Percentiles rank a stretch among this genome's conserved stretches.
phyloP scores from a whole-genome alignment of 2,113 vertebrate genomes.

The Sinocyclocheilus grahami region DNA sequence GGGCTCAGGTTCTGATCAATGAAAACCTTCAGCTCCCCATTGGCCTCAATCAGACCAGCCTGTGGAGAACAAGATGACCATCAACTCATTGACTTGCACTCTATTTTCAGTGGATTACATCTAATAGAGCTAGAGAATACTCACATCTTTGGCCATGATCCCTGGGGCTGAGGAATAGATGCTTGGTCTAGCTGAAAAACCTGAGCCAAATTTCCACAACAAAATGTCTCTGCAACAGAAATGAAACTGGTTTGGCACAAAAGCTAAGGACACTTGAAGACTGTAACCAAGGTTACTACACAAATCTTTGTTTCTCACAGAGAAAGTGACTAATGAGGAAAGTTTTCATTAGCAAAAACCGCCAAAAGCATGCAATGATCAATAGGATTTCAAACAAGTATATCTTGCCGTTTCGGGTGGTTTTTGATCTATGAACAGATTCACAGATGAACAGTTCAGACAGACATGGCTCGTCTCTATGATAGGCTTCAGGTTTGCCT shows the following conservation, averaged over 20 bases:
- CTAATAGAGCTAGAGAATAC: slow-evolving; percentile 63
- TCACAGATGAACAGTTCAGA: not conserved
- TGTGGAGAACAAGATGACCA: slow-evolving; percentile 62
- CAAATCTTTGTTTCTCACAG: slow-evolving; percentile 3
- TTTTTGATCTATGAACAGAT: slow-evolving; percentile 1
- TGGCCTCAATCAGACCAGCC: slow-evolving; percentile 98
- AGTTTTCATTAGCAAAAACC: not conserved
- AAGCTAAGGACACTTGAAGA: not conserved
- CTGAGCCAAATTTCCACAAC: slow-evolving; percentile 60
- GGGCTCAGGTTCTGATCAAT: slow-evolving; percentile 99
- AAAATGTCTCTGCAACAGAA: slow-evolving; percentile 63
- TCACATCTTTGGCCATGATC: slow-evolving; percentile 99
- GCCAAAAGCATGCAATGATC: not conserved
- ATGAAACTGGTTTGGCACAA: slow-evolving; percentile 31
- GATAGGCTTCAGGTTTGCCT: slow-evolving; percentile 43
- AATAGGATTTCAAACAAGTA: not conserved
- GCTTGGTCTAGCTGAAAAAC: slow-evolving; percentile 62
- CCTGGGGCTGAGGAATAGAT: slow-evolving; percentile 76
- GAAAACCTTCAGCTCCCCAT: slow-evolving; percentile 99
- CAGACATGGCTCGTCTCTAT: slow-evolving; percentile 31
- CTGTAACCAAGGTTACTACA: slow-evolving; percentile 17
- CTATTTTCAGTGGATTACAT: not conserved
- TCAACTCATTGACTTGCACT: not conserved
- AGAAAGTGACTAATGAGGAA: not conserved
- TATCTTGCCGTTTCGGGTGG: not conserved